Conservation (phyloP, 1,140 invertebrate species). For the Leptinotarsa defecta region DNA sequence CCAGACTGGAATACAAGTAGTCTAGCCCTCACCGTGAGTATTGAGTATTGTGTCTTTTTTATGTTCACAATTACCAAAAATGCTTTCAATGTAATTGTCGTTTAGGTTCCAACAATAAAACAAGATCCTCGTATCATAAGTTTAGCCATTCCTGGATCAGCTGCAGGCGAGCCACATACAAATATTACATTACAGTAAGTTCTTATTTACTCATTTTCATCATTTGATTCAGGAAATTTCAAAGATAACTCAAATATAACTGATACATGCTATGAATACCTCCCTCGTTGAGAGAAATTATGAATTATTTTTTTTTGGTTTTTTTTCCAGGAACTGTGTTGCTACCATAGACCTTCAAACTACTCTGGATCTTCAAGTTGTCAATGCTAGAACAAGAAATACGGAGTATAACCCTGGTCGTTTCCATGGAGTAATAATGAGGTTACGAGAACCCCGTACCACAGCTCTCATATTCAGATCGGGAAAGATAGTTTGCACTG, state of each 20-base stretch:
- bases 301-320: no score
- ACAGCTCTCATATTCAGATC: slow-evolving; percentile 98
- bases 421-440: slow-evolving; percentile 98
- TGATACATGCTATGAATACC: no score
- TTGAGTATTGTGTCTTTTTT: neutral
- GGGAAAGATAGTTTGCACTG: slow-evolving; percentile 98
- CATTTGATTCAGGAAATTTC: no score
- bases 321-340: slow-evolving; percentile 80
- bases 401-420: slow-evolving; percentile 98
- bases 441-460: slow-evolving; percentile 93
- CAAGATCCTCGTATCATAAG: slow-evolving; percentile 41
- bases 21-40: neutral
- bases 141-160: slow-evolving; percentile 47
- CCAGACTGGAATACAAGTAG: slow-evolving; percentile 49
- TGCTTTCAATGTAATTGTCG: neutral
- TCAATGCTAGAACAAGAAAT: slow-evolving; percentile 95
- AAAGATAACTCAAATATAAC: no score
- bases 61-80: neutral
- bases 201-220: neutral
- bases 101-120: slow-evolving; percentile 24
- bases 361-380: slow-evolving; percentile 84
- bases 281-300: no score
- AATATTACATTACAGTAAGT: slow-evolving; percentile 54
- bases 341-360: slow-evolving; percentile 92
- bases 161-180: slow-evolving; percentile 49